Percentiles rank a stretch among this genome's conserved stretches.
Conservation (phyloP, 2,113 vertebrate genomes). For the Ctenodactylus gundi region DNA sequence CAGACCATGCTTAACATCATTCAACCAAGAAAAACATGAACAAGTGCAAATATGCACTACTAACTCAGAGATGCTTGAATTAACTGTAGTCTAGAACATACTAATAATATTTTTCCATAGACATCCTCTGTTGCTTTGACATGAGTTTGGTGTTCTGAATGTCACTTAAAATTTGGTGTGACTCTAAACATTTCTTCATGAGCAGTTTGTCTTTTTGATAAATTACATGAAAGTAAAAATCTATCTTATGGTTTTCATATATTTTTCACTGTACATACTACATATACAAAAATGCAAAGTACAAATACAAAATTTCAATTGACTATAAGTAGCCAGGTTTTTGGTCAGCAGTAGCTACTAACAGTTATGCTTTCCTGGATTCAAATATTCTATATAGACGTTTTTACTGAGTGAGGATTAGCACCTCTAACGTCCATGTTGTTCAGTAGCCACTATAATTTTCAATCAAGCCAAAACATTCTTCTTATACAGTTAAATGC, state of each 20-base stretch:
- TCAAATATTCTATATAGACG: neutral
- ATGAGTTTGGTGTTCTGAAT: neutral
- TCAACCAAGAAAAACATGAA: neutral
- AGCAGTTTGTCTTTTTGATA: neutral
- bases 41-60: neutral
- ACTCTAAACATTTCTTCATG: neutral
- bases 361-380: neutral
- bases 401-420: neutral
- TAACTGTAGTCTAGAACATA: neutral
- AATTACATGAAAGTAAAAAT: neutral
- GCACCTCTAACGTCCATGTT: neutral
- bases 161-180: neutral
- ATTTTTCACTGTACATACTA: neutral
- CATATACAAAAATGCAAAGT: neutral
- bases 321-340: neutral
- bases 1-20: neutral
- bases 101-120: neutral
- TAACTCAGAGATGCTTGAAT: neutral
- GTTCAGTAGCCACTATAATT: neutral
- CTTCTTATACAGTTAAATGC: too few relatives aligned
- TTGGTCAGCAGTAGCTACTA: neutral
- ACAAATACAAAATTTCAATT: neutral
- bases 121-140: neutral
- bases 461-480: conserved; percentile 16
- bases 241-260: neutral